Evolutionary conservation across 1,140 invertebrate genomes (phyloP), one percentile per base, ranked within the genome.

Genomic region (Drosophila parvula): DNA sequence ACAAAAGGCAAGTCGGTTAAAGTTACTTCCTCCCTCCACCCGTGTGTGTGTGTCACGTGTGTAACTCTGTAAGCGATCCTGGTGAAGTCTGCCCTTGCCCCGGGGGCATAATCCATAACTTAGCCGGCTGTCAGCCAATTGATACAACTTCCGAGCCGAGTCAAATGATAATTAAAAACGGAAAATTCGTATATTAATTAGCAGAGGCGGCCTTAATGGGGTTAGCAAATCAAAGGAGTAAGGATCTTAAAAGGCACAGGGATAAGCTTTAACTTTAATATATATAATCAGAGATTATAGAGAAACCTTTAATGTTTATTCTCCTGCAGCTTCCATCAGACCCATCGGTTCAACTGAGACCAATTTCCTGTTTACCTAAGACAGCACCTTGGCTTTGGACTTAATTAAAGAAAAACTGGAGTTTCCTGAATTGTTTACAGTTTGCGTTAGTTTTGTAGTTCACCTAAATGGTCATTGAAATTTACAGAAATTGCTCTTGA

Each of bases 61-160:
- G 64, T 43, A 60, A 51, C 61, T 76, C 34, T 63, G 89, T 91
- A 91, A 91, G 78, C 85, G 90, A 90, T 90, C 81, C 78, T 53
- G 51, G 63, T 79, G 74, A 83, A 85, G 70, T 60, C 73, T 71
- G 67, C 62, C 80, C 53, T 61, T 51, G 70, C 79, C 90, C 68
- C 89, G 36, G 65, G 88, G 90, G 90, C 75, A 88, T 91, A 90
- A 91, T 91, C 83, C 89, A 91, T 91, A 90, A 90, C 68, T 91
- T 90, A 76, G 71, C 70, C 75, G 67, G 60, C 75, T 84, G 81
- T 74, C 81, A 81, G 79, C 61, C 90, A 91, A 91, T 91, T 91
- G 90, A 91, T 91, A 91, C 79, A 80, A 57, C 77, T 74, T 86
- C 56, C 61, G 18, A 61, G 48, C 74, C 18, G 43, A 40, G 28